These are phyloP conservation scores for Archocentrus centrarchus DNA, from an alignment of 2,113 vertebrate species.

Conservation along the genomic window DNA sequence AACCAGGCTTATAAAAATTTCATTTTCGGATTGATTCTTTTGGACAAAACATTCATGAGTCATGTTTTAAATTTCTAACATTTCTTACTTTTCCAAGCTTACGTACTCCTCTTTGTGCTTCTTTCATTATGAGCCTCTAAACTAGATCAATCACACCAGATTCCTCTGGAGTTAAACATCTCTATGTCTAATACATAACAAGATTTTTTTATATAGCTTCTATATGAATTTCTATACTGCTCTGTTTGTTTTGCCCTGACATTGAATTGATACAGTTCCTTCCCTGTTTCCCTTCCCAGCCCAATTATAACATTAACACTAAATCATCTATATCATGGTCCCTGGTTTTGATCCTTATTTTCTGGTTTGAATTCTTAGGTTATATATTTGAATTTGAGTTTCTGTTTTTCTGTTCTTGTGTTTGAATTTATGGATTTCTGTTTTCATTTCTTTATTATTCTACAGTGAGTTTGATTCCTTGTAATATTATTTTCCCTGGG, in stretches of 20 bases:
- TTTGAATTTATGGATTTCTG: not conserved
- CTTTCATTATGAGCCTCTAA: not conserved
- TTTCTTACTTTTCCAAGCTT: not conserved
- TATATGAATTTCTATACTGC: not conserved
- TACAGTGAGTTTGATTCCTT: not conserved
- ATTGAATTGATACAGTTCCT: not conserved
- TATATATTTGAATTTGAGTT: not conserved
- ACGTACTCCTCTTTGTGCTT: not conserved
- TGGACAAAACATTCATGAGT: too few species aligned
- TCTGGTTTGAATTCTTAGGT: not conserved
- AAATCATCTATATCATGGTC: not conserved
- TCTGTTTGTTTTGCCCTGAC: not conserved
- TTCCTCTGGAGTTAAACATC: not conserved
- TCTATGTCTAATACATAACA: not conserved
- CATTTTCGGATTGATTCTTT: not conserved
- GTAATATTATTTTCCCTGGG: not conserved
- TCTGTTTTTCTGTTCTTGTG: not conserved
- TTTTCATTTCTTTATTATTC: not conserved
- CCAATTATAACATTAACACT: not conserved
- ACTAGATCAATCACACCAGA: not conserved
- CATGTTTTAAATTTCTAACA: not conserved
- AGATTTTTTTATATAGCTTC: not conserved
- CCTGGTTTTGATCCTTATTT: not conserved
- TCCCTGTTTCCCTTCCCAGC: not conserved
- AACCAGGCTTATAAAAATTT: not conserved